Percentiles rank a stretch among this genome's conserved stretches.
Conservation (phyloP, 2,113 vertebrate genomes). For the Bambusicola thoracicus region DNA sequence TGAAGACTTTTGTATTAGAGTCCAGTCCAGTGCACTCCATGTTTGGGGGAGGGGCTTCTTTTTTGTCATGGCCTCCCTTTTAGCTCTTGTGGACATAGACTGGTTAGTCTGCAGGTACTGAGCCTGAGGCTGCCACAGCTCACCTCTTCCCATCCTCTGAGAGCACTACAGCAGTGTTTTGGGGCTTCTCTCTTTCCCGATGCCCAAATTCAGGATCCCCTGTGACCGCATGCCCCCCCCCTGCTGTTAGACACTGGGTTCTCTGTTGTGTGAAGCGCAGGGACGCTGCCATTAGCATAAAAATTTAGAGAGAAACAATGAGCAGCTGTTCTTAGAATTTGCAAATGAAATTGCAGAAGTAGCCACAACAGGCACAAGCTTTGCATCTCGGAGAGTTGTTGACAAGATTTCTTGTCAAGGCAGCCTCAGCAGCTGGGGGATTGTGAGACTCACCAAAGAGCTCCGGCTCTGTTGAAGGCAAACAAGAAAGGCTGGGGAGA, state of each 20-base stretch:
- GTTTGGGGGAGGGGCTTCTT: not conserved
- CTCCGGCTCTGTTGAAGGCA: accelerated
- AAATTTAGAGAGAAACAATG: not conserved
- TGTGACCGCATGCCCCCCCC: not conserved
- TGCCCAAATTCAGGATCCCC: not conserved
- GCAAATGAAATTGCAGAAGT: not conserved
- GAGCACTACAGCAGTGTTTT: not conserved
- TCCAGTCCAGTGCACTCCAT: not conserved
- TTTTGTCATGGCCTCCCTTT: not conserved
- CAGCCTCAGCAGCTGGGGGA: not conserved
- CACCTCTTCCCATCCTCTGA: not conserved
- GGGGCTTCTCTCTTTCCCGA: not conserved
- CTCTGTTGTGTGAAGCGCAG: not conserved
- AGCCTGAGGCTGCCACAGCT: not conserved
- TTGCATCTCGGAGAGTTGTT: not conserved
- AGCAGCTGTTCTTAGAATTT: not conserved
- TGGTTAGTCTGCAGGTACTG: not conserved
- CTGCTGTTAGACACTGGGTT: accelerated
- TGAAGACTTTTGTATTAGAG: not conserved
- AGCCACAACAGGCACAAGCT: not conserved
- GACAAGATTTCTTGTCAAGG: not conserved
- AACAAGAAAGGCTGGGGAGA: not conserved
- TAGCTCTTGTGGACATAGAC: not conserved
- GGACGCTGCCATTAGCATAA: not conserved
- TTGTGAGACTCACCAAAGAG: not conserved